A percentile compares a stretch with the other conserved stretches of the same genome.
Evolutionary conservation across 1,140 invertebrate species (phyloP).

Genomic region (Lamellibrachia luymesi): DNA sequence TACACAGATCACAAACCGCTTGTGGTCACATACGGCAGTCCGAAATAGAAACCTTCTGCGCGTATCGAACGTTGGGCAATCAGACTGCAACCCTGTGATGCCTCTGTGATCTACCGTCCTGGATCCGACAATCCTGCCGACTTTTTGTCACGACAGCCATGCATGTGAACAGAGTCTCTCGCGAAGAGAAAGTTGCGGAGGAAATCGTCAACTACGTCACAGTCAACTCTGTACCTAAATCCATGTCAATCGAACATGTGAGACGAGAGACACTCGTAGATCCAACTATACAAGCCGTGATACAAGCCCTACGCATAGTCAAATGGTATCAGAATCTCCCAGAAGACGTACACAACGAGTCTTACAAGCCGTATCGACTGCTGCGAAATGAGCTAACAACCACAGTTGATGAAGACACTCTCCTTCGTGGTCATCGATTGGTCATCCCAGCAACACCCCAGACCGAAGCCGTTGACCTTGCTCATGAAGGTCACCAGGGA

Average conservation of each 20-base stretch:
- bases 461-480: neutral
- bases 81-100: constrained; percentile 20
- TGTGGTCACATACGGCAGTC: constrained; percentile 27
- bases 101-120: constrained; percentile 16
- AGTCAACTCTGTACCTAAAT: constrained; percentile 8
- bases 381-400: neutral
- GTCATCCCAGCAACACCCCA: constrained; percentile 13
- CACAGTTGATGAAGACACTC: neutral
- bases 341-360: neutral
- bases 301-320: neutral
- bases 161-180: neutral
- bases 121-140: constrained; percentile 28
- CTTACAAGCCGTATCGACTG: neutral
- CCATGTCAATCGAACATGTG: constrained; percentile 17
- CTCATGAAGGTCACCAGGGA: constrained; percentile 10
- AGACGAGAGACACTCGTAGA: constrained; percentile 13
- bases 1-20: constrained; percentile 45
- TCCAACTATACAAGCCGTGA: constrained; percentile 23
- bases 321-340: neutral
- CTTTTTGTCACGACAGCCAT: constrained; percentile 20
- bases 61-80: constrained; percentile 26
- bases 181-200: constrained; percentile 14
- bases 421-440: neutral
- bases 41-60: constrained; percentile 15
- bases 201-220: neutral